Evolutionary conservation across 1,140 invertebrate genomes (phyloP), one percentile per base, ranked within the genome.

Genomic region (Sesamia nonagrioides): DNA sequence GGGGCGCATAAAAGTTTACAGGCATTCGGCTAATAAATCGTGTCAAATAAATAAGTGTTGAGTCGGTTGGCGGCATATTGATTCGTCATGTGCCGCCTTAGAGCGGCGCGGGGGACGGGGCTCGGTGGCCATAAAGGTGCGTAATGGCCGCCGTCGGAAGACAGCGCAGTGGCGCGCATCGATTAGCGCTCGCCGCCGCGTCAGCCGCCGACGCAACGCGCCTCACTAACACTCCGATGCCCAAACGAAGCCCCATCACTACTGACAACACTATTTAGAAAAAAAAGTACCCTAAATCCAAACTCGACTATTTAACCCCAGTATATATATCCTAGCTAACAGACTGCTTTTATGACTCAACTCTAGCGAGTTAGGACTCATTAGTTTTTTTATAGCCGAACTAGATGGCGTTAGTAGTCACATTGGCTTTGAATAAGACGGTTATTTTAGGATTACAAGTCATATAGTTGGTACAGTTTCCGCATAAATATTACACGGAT

Each of bases 21-120:
- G 87, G 92, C 92, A 92, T 94, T 91, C 88, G 86, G 89, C 92
- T 94, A 94, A 94, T 94, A 94, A 94, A 94, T 94, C 91, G 92
- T 87, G 89, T 92, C 90, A 92, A 93, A 94, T 94, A 94, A 94
- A 94, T 94, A 94, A 94, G 93, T 94, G 93, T 94, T 90, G 92
- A 94, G 92, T 93, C 90, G 89, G 92, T 93, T 88, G 91, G 90
- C 91, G 91, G 93, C 93, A 94, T 94, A 94, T 94, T 94, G 93
- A 94, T 94, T 94, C 93, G 93, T 94, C 93, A 94, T 93, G 91
- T 92, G 91, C 90, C 91, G 91, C 92, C 92, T 94, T 93, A 83
- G 88, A 88, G 88, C 82, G 75, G 85, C 66, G 89, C 83, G 87
- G 84, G 84, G 78, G 81, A 75, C 74, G 86, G 85, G 85, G 80